Conservation (phyloP, 2,113 vertebrate species). For the Malaclemys terrapin region DNA sequence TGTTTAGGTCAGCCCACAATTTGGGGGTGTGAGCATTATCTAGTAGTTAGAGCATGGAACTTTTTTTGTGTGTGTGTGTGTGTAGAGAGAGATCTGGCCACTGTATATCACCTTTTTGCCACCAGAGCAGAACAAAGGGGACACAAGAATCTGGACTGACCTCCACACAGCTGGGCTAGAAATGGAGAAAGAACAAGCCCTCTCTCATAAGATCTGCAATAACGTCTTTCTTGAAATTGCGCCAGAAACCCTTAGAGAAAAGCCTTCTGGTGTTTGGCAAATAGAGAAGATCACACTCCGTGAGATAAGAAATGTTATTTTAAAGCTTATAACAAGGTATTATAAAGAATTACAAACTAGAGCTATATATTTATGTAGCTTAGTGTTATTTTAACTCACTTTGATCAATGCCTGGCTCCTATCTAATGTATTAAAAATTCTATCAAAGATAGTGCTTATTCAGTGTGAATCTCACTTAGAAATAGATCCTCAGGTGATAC, state of each 20-base stretch:
- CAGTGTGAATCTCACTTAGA: background rate
- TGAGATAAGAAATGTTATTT: slow-evolving; percentile 22
- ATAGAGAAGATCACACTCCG: background rate
- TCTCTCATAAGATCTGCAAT: background rate
- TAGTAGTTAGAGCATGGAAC: background rate
- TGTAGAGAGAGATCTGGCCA: background rate
- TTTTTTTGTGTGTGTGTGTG: too few species aligned
- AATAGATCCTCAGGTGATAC: slow-evolving; percentile 33
- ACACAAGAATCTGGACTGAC: background rate
- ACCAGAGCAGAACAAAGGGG: background rate
- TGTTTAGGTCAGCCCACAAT: background rate
- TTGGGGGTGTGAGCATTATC: background rate
- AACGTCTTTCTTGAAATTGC: background rate
- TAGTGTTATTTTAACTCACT: background rate
- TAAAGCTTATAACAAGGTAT: slow-evolving; percentile 5
- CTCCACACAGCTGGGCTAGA: background rate
- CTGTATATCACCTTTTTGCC: background rate
- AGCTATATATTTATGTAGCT: slow-evolving; percentile 22
- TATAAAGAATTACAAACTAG: slow-evolving; percentile 38
- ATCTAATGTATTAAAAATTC: slow-evolving; percentile 15
- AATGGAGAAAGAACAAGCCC: background rate
- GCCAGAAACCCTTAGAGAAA: background rate
- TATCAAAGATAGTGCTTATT: background rate
- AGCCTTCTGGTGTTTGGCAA: background rate
- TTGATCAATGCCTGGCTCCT: slow-evolving; percentile 16